Evolutionary conservation across 2,888 invertebrate genomes (phyloP).

Genomic region (Pseudococcus viburni): DNA sequence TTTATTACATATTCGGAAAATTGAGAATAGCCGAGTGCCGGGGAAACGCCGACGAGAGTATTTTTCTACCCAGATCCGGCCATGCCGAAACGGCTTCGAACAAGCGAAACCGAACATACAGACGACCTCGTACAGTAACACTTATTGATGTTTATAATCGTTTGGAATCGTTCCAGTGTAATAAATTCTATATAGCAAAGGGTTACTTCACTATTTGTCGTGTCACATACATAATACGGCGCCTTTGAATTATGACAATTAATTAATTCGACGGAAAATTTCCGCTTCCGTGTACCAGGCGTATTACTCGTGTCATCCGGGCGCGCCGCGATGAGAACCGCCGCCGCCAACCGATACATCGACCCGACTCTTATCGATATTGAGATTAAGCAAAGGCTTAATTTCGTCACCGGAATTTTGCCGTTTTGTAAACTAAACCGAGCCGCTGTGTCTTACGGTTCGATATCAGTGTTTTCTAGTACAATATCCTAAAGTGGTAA

Average conservation of each 20-base stretch:
- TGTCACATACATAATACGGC: slow-evolving; percentile 56
- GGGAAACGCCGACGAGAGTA: neutral
- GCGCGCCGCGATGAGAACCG: neutral
- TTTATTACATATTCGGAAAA: neutral
- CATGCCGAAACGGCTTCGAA: neutral
- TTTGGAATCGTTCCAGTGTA: slow-evolving; percentile 56
- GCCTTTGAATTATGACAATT: slow-evolving; percentile 54
- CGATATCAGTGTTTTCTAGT: neutral
- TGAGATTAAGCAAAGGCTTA: slow-evolving; percentile 2
- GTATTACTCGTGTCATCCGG: slow-evolving; percentile 12
- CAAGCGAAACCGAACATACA: neutral
- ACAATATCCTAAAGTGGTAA: neutral
- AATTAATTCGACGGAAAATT: slow-evolving; percentile 45
- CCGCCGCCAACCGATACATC: neutral
- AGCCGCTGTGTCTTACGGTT: neutral
- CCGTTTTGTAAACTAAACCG: neutral
- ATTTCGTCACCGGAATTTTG: neutral
- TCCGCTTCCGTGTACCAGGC: slow-evolving; percentile 7
- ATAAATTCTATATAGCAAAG: slow-evolving; percentile 7
- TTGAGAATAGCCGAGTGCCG: neutral
- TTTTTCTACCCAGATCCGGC: neutral
- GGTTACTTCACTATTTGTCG: neutral
- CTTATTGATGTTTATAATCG: slow-evolving; percentile 57
- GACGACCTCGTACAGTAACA: slow-evolving; percentile 38
- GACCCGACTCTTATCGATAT: neutral